Base-by-base conservation (phyloP, 1,140 invertebrate genomes). In the Eufriesea mexicana region DNA sequence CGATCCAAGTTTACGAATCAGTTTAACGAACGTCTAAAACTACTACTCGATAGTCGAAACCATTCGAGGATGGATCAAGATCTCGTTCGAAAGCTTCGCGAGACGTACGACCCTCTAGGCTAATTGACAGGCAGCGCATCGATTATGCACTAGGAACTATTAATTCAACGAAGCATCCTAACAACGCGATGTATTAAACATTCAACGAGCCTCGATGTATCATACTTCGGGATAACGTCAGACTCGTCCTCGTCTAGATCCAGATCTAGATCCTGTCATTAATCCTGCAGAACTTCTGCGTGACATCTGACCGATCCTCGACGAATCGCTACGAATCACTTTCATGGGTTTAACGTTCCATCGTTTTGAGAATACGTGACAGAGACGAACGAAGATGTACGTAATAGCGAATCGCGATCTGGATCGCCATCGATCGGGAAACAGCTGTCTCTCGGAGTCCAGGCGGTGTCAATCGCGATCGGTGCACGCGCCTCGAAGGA, bases 361-460 rank as follows among this genome's bases (percentile, higher is more conserved):
- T 66, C 9, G n/a, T n/a, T n/a, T n/a, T n/a, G n/a, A n/a, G n/a
- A n/a, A n/a, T n/a, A n/a, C n/a, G n/a, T n/a, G n/a, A n/a, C n/a
- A n/a, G n/a, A n/a, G n/a, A n/a, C n/a, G n/a, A n/a, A n/a, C n/a
- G n/a, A n/a, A n/a, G n/a, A n/a, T n/a, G n/a, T n/a, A n/a, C n/a
- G n/a, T n/a, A n/a, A 16, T 16, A 16, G 35, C 35, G 9, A 49
- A 49, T 25, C 14, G 16, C n/a, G 14, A 25, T 49, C 66, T n/a
- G 16, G 14, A 70, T 25, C 2, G 20, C 47, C 35, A 28, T 86
- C 54, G 64, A 77, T 25, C 79, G 72, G 18, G 66, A 75, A 76
- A 72, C 49, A 73, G 35, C 79, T 57, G 75, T 70, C 70, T 28
- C 28, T 2, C 35, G 49, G 59, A 51, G 25, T 28, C 62, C 73